A percentile compares a stretch with the other conserved stretches of the same genome.
These are phyloP conservation scores for Xyrauchen texanus DNA, from an alignment of 2,113 vertebrate species.

Conservation along the genomic window DNA sequence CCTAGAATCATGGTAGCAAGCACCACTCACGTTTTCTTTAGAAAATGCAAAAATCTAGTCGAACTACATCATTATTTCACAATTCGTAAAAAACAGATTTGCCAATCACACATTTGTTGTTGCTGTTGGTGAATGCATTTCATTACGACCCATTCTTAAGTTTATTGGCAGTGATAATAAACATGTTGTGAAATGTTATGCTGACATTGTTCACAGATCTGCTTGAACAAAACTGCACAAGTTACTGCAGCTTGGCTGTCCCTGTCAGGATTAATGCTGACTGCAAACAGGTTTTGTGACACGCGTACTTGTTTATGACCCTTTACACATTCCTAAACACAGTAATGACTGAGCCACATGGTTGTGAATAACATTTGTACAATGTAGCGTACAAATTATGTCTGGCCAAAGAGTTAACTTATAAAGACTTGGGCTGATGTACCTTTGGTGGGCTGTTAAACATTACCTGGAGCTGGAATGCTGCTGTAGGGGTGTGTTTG, in stretches of 20 bases:
- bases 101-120: too few relatives aligned
- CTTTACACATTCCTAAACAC: background rate
- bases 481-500: constrained; percentile 26
- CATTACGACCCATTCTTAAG: background rate
- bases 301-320: background rate
- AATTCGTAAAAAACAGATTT: too few relatives aligned
- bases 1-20: too few relatives aligned
- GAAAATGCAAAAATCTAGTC: too few relatives aligned
- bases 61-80: too few relatives aligned
- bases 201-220: background rate
- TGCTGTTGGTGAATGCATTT: background rate
- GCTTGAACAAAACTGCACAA: constrained; percentile 3
- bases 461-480: constrained; percentile 25
- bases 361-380: background rate
- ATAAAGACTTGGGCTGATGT: background rate
- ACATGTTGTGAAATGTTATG: background rate
- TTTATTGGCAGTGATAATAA: background rate
- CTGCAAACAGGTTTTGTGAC: constrained; percentile 26
- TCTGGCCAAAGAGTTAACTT: background rate
- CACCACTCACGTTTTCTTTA: too few relatives aligned
- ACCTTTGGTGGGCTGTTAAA: constrained; percentile 7
- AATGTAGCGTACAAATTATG: background rate
- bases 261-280: background rate
- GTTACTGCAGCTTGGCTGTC: background rate
- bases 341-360: background rate